Base-by-base conservation (phyloP, 2,113 vertebrate species). In the Leptocoma aspasia region DNA sequence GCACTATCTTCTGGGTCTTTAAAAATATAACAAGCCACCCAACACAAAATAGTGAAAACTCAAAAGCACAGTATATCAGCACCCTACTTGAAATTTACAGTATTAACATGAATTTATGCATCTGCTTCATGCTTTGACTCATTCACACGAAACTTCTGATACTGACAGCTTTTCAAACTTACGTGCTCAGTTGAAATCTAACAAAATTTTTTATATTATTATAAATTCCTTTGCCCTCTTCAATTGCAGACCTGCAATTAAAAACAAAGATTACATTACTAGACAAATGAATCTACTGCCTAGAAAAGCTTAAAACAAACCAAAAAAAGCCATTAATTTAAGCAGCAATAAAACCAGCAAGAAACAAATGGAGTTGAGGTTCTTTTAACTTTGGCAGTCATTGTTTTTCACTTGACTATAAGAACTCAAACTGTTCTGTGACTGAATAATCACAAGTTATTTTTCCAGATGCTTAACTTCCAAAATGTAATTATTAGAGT, bases 201-300 rank as follows among this genome's bases (percentile, higher is more conserved):
- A 99, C 99, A 97, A 99, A 99, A 97, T 99, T 99, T 97, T 99
- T 99, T 89, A 99, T 99, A 97, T 99, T 99, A 97, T 99, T 99
- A 97, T 99, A 99, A 96, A 99, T 99, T 65, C 99, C 99, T 98
- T 99, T 99, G 57, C 99, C 99, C 96, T 99, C 99, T 98, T 99
- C 99, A 95, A 99, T 99, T 92, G 99, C 99, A 78, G 98, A 99
- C 99, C 99, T 99, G 96, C 44, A 98, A 96, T 91, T 72, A 86
- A 80, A 96, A 97, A 97, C 70, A 69, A 96, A 89, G 21, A 82
- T 79, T 53, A 78, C 10, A 56, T 56, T 45, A 61, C 56, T 63
- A 86, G 26, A 80, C 20, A 63, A 90, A 72, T 26, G 0, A 91
- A 50, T 39, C 30, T 47, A 84, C 9, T 59, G 15, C 47, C 28